Percentiles rank a stretch among this genome's conserved stretches.
Conservation (phyloP, 1,140 invertebrate species). For the Leguminivora glycinivorella region DNA sequence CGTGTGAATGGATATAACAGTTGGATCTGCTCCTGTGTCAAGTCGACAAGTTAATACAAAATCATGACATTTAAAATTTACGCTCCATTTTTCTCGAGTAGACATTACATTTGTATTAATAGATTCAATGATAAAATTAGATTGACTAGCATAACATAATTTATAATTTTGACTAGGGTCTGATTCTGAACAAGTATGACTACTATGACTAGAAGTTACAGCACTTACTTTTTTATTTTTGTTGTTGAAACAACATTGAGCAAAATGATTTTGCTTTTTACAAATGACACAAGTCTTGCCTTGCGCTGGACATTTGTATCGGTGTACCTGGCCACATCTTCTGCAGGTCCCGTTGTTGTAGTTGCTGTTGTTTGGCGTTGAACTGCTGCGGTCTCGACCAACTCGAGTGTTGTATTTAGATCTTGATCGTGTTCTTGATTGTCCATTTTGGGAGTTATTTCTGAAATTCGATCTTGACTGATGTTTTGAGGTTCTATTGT, state of each 20-base stretch:
- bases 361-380: no score
- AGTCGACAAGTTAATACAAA: background rate
- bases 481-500: no score
- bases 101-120: conserved; percentile 5
- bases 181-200: background rate
- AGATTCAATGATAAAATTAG: background rate
- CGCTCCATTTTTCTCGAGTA: conserved; percentile 2
- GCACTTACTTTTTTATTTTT: conserved; percentile 25
- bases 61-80: background rate
- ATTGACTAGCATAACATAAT: background rate
- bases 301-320: conserved; percentile 8
- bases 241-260: background rate
- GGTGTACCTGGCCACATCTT: conserved; percentile 16
- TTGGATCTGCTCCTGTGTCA: conserved; percentile 15
- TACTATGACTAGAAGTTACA: background rate
- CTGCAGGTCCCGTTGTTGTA: background rate
- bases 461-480: no score
- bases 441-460: no score
- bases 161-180: background rate
- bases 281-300: background rate
- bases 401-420: no score
- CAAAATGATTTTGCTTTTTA: conserved; percentile 13
- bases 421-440: no score
- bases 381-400: no score
- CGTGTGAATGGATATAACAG: conserved; percentile 10